Percentiles rank a stretch among this genome's conserved stretches.
Conservation (phyloP, 2,113 vertebrate genomes). For the Malurus alboscapulatus region DNA sequence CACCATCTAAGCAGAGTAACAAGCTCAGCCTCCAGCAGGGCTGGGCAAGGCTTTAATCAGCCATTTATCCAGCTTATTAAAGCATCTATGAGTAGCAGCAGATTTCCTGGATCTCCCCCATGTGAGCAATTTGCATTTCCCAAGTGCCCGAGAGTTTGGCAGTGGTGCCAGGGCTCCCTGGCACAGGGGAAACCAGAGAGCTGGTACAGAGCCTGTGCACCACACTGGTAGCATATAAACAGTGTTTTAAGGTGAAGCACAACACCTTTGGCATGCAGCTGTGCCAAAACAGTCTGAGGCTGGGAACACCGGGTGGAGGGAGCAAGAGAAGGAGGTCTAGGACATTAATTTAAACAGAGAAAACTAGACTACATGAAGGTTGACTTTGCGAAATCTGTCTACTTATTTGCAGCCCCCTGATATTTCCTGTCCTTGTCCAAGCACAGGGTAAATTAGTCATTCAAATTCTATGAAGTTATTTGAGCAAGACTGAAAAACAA, state of each 20-base stretch:
- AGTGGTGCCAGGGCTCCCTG: accelerated
- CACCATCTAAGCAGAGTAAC: not conserved
- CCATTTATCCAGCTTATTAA: not conserved
- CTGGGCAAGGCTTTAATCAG: not conserved
- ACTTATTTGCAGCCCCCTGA: not conserved
- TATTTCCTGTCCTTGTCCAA: not conserved
- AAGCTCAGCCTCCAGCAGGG: not conserved
- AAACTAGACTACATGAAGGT: not conserved
- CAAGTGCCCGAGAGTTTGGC: not conserved
- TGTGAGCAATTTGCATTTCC: not conserved
- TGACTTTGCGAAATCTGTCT: not conserved
- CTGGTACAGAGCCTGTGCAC: not conserved
- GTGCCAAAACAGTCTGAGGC: not conserved
- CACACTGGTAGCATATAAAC: not conserved
- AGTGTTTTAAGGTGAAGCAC: not conserved
- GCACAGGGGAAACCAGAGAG: not conserved
- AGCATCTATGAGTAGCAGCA: not conserved
- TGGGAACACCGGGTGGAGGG: not conserved
- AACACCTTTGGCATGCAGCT: not conserved
- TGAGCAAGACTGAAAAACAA: constrained; percentile 18
- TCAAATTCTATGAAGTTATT: constrained; percentile 1
- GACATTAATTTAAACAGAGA: not conserved
- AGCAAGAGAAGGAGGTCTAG: not conserved
- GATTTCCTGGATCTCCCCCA: not conserved
- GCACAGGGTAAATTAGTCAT: not conserved